Evolutionary conservation across 1,140 invertebrate species (phyloP).

Genomic region (Whitmania pigra): DNA sequence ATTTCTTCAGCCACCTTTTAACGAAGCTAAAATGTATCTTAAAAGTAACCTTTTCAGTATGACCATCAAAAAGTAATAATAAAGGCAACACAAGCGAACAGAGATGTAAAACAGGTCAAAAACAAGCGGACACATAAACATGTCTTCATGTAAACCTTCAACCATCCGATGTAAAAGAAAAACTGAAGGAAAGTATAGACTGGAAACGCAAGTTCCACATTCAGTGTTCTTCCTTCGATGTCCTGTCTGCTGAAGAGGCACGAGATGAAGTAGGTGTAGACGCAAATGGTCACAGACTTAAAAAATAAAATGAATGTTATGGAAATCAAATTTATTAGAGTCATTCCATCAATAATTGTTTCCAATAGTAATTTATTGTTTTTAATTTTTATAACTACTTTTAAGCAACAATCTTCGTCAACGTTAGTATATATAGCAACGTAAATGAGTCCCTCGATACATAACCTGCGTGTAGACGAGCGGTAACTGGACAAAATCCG

Average conservation of each 20-base stretch:
- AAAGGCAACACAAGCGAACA: no score
- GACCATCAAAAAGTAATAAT: no score
- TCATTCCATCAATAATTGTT: no score
- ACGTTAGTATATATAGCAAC: background rate
- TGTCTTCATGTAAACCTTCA: conserved; percentile 48
- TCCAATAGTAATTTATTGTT: background rate
- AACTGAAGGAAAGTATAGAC: conserved; percentile 56
- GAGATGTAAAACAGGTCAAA: no score
- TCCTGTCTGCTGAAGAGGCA: conserved; percentile 68
- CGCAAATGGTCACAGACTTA: conserved; percentile 74
- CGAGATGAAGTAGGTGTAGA: conserved; percentile 76
- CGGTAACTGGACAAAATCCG: conserved; percentile 91
- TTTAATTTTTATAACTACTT: background rate
- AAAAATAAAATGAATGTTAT: conserved; percentile 13
- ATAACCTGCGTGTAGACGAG: conserved; percentile 90
- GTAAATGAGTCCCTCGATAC: background rate
- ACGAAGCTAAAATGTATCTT: no score
- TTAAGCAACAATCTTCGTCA: background rate
- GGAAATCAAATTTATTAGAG: background rate
- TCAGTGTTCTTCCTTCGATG: conserved; percentile 52
- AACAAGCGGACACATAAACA: no score
- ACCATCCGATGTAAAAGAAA: conserved; percentile 79
- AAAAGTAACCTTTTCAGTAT: no score
- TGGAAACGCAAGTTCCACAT: conserved; percentile 54
- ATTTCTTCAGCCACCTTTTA: conserved; percentile 43